These are phyloP conservation scores for Plecturocebus donacophilus DNA, from an alignment of 2,113 vertebrate species.

Conservation along the genomic window DNA sequence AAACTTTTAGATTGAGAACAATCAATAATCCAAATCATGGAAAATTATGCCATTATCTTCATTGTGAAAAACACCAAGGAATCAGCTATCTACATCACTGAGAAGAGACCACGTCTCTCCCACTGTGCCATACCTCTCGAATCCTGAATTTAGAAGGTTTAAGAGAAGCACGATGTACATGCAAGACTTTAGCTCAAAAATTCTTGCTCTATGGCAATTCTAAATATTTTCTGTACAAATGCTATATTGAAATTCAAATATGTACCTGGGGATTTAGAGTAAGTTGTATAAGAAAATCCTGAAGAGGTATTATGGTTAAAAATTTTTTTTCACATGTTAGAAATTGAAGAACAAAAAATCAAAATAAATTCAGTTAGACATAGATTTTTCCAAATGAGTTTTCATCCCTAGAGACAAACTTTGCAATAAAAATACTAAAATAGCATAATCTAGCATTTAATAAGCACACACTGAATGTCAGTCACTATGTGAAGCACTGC, in stretches of 20 bases:
- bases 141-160: neutral
- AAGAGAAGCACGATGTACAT: accelerated
- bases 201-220: neutral
- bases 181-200: neutral
- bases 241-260: neutral
- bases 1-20: neutral
- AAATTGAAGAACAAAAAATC: neutral
- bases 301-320: neutral
- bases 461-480: neutral
- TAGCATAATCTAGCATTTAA: neutral
- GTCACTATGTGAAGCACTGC: neutral
- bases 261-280: accelerated
- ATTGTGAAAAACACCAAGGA: neutral
- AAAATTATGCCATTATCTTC: neutral
- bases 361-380: neutral
- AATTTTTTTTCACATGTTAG: neutral
- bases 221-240: neutral
- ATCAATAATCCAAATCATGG: neutral
- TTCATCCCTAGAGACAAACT: neutral
- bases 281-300: neutral
- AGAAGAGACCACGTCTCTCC: neutral
- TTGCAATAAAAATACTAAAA: neutral
- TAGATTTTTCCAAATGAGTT: neutral
- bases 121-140: neutral
- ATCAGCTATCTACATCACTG: neutral